Percentiles rank a stretch among this genome's conserved stretches.
Evolutionary conservation across 2,888 invertebrate species (phyloP).

Genomic region (Lomographa bimaculata): DNA sequence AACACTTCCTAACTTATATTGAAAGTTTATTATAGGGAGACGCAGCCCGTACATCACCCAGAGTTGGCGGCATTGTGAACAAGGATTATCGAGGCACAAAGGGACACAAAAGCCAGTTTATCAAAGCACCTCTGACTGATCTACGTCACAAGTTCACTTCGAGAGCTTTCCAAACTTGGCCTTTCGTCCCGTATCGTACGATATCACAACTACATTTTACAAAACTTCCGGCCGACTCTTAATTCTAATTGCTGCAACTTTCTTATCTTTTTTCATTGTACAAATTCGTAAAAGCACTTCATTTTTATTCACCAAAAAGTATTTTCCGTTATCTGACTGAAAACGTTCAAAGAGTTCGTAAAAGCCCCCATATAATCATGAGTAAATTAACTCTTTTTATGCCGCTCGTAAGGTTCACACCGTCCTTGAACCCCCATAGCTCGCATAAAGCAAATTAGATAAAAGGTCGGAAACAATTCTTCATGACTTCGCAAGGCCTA

Average conservation of each 20-base stretch:
- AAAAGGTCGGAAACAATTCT: conserved; percentile 35
- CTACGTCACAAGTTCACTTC: conserved; percentile 50
- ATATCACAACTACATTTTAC: conserved; percentile 36
- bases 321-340: conserved; percentile 14
- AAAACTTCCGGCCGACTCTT: conserved; percentile 33
- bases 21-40: conserved; percentile 51
- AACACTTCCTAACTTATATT: conserved; percentile 32
- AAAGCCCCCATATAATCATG: conserved; percentile 20
- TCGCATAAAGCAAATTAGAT: conserved; percentile 31
- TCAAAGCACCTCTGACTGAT: conserved; percentile 62
- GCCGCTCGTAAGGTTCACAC: conserved; percentile 23
- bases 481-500: conserved; percentile 34
- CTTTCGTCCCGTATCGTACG: conserved; percentile 42
- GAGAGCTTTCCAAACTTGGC: conserved; percentile 48
- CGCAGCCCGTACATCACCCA: conserved; percentile 44
- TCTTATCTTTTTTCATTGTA: conserved; percentile 35
- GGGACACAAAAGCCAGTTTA: conserved; percentile 70
- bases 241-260: conserved; percentile 33
- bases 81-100: conserved; percentile 66
- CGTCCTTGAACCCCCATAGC: conserved; percentile 29
- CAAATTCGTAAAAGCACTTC: conserved; percentile 32
- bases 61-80: conserved; percentile 50
- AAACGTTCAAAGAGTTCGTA: conserved; percentile 18
- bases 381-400: conserved; percentile 32
- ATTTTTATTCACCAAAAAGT: conserved; percentile 25